These are phyloP conservation scores for Phaonia tiefii DNA, from an alignment of 2,888 invertebrate species.

Conservation along the genomic window DNA sequence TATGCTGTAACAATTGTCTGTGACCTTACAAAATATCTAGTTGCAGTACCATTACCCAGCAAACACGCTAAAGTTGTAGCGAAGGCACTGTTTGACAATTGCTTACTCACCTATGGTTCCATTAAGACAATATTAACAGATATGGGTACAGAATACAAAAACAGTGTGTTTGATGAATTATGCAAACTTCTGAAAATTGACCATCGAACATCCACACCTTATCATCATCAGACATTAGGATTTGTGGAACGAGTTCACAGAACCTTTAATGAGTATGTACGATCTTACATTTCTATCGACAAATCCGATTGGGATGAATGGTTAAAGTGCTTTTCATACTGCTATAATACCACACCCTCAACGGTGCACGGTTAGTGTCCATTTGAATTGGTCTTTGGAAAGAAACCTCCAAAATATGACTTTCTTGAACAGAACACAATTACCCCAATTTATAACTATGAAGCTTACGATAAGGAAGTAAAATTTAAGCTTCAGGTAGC, in stretches of 20 bases:
- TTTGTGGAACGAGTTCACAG: not conserved
- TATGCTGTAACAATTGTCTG: too few species aligned
- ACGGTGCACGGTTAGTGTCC: not conserved
- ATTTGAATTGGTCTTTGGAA: not conserved
- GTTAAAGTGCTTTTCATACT: not conserved
- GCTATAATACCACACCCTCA: not conserved
- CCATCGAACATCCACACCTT: not conserved
- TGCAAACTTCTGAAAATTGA: not conserved
- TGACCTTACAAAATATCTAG: too few species aligned
- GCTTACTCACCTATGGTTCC: too few species aligned
- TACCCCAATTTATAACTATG: not conserved
- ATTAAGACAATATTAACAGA: not conserved
- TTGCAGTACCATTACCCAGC: too few species aligned
- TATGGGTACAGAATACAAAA: not conserved
- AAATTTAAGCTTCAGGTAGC: not conserved
- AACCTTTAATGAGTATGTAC: not conserved
- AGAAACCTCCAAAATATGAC: not conserved
- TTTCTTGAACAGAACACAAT: too few species aligned
- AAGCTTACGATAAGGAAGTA: not conserved
- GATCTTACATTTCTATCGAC: not conserved
- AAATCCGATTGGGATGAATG: not conserved
- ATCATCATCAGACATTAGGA: not conserved
- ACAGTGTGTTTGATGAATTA: not conserved
- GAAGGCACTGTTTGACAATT: too few species aligned
- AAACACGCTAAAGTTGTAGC: too few species aligned